A percentile compares a stretch with the other conserved stretches of the same genome.
Evolutionary conservation across 1,140 invertebrate species (phyloP).

Genomic region (Drosophila mauritiana): DNA sequence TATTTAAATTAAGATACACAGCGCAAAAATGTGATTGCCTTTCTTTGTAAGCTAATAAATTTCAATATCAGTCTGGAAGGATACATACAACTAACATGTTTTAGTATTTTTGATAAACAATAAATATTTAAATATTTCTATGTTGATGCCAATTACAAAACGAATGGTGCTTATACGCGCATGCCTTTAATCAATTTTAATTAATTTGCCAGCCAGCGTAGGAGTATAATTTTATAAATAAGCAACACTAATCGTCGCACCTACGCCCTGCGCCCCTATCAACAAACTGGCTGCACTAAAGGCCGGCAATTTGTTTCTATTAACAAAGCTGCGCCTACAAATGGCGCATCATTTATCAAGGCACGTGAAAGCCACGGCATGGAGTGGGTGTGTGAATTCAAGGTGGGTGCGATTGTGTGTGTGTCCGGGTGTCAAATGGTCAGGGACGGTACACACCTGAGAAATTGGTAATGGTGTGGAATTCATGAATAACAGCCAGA

Average conservation of each 20-base stretch:
- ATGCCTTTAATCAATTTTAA: constrained; percentile 72
- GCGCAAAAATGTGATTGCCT: not conserved
- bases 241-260: constrained; percentile 71
- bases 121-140: too few relatives aligned
- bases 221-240: constrained; percentile 76
- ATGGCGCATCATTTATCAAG: constrained; percentile 77
- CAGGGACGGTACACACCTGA: constrained; percentile 60
- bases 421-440: constrained; percentile 36
- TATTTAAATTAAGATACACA: constrained; percentile 64
- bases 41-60: not conserved
- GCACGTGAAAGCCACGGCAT: constrained; percentile 35
- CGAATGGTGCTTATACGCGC: constrained; percentile 10
- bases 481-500: constrained; percentile 41
- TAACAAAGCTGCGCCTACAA: constrained; percentile 80
- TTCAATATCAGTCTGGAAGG: too few relatives aligned
- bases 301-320: constrained; percentile 79
- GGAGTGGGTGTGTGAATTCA: constrained; percentile 15
- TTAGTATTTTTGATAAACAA: not conserved
- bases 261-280: constrained; percentile 1
- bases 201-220: constrained; percentile 61
- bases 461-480: constrained; percentile 68
- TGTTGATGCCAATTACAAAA: not conserved
- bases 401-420: constrained; percentile 10
- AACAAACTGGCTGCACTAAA: constrained; percentile 25
- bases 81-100: too few relatives aligned